phyloP scores from a whole-genome alignment of 35 echinoderm and acorn worm genomes.

The Strongylocentrotus purpuratus region DNA sequence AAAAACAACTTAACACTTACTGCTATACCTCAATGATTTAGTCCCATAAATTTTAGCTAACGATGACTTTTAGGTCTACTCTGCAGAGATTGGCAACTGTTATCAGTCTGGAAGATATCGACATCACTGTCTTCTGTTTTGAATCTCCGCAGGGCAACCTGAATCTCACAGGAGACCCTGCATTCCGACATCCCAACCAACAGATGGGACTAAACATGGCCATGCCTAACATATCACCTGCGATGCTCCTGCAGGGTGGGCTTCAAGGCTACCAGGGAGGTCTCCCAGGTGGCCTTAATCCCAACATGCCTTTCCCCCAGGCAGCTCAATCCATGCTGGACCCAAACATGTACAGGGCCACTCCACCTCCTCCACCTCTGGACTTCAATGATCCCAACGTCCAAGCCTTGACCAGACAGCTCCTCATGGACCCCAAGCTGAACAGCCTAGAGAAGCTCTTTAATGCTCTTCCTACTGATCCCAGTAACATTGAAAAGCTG shows the following conservation, averaged over 20 bases:
- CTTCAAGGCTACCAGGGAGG: background rate
- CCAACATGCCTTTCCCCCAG: background rate
- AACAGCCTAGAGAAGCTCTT: constrained; percentile 56
- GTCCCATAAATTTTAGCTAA: too few species aligned
- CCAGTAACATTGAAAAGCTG: constrained; percentile 87
- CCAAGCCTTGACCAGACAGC: constrained; percentile 17
- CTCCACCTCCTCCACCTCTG: constrained; percentile 16
- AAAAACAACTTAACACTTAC: too few species aligned
- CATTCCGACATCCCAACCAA: background rate
- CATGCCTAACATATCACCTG: constrained; percentile 23
- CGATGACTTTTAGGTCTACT: too few species aligned
- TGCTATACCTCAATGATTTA: too few species aligned
- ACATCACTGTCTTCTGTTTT: background rate
- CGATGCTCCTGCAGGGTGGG: background rate
- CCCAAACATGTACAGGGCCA: constrained; percentile 6
- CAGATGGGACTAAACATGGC: background rate
- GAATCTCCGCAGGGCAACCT: constrained; percentile 5
- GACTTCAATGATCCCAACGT: constrained; percentile 36
- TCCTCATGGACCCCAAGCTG: constrained; percentile 55
- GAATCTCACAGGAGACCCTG: background rate
- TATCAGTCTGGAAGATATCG: too few species aligned
- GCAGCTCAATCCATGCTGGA: background rate
- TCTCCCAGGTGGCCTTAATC: background rate
- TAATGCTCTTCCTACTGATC: constrained; percentile 68
- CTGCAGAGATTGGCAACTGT: too few species aligned